These are phyloP conservation scores for Andrena chrysosceles DNA, from an alignment of 2,888 invertebrate genomes.

Conservation along the genomic window DNA sequence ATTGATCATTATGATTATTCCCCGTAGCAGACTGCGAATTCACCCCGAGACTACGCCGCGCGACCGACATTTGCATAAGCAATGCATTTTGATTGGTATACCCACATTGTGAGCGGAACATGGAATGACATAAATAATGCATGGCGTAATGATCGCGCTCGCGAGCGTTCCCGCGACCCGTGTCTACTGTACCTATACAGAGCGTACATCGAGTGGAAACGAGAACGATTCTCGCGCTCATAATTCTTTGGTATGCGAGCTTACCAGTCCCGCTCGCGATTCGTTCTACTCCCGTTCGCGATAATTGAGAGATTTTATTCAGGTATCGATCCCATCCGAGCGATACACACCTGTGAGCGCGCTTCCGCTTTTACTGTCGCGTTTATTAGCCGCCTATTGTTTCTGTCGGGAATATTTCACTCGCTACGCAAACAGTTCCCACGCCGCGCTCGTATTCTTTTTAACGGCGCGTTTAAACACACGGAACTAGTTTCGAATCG, in stretches of 20 bases:
- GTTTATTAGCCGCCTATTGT: slow-evolving; percentile 11
- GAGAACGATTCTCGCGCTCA: slow-evolving; percentile 66
- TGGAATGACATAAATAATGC: slow-evolving; percentile 83
- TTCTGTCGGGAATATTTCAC: slow-evolving; percentile 22
- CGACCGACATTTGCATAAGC: slow-evolving; percentile 83
- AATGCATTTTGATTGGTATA: slow-evolving; percentile 84
- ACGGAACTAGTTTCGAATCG: neutral
- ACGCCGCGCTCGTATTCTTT: neutral
- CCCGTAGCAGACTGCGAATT: slow-evolving; percentile 74
- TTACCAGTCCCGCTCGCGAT: slow-evolving; percentile 30
- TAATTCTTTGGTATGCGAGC: slow-evolving; percentile 66
- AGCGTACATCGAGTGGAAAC: slow-evolving; percentile 32
- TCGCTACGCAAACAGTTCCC: neutral
- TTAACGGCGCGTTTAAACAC: slow-evolving; percentile 13
- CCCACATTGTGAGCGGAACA: slow-evolving; percentile 75
- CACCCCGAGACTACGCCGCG: slow-evolving; percentile 74
- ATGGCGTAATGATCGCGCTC: slow-evolving; percentile 79
- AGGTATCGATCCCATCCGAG: slow-evolving; percentile 31
- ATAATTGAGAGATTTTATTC: slow-evolving; percentile 49
- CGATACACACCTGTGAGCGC: slow-evolving; percentile 12
- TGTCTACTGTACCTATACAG: neutral
- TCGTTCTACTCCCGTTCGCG: slow-evolving; percentile 42
- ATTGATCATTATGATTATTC: slow-evolving; percentile 81
- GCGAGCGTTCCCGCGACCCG: slow-evolving; percentile 28
- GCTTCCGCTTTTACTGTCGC: slow-evolving; percentile 39